A percentile compares a stretch with the other conserved stretches of the same genome.
Conservation (phyloP, 2,797 vertebrate genomes). For the Gallinago solitaria region DNA sequence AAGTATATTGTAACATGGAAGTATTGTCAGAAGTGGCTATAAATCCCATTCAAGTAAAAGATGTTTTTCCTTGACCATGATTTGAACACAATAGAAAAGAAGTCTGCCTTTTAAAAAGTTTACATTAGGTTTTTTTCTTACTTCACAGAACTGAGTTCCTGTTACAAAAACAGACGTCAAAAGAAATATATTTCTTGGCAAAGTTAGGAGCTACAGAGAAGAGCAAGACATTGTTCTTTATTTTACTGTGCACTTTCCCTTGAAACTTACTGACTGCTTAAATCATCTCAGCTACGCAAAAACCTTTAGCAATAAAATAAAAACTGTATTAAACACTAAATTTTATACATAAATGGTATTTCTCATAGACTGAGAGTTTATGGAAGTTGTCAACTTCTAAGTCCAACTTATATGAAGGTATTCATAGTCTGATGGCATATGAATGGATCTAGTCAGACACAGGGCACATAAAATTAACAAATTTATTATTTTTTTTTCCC, state of each 20-base stretch:
- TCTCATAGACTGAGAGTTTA: conserved; percentile 73
- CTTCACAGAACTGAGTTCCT: background rate
- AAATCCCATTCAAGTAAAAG: background rate
- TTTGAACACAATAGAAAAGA: background rate
- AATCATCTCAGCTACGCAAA: conserved; percentile 63
- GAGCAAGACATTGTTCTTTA: conserved; percentile 33
- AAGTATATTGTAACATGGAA: background rate
- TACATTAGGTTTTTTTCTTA: background rate
- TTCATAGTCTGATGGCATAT: conserved; percentile 57
- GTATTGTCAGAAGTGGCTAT: background rate
- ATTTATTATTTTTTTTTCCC: conserved; percentile 17
- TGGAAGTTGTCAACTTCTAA: conserved; percentile 70
- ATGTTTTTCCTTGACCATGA: background rate
- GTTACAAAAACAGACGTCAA: background rate
- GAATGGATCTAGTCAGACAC: conserved; percentile 70
- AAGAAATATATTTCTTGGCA: conserved; percentile 67
- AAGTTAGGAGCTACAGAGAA: conserved; percentile 43
- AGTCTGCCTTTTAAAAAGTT: background rate
- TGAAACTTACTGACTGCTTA: conserved; percentile 70
- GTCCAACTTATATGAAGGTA: conserved; percentile 63
- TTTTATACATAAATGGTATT: conserved; percentile 73
- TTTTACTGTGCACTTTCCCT: conserved; percentile 65
- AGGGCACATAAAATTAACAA: conserved; percentile 69
- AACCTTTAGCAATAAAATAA: conserved; percentile 74
- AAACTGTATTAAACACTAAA: conserved; percentile 75